Evolutionary conservation across 1,140 invertebrate species (phyloP).

Genomic region (Lordiphosa clarofinis): DNA sequence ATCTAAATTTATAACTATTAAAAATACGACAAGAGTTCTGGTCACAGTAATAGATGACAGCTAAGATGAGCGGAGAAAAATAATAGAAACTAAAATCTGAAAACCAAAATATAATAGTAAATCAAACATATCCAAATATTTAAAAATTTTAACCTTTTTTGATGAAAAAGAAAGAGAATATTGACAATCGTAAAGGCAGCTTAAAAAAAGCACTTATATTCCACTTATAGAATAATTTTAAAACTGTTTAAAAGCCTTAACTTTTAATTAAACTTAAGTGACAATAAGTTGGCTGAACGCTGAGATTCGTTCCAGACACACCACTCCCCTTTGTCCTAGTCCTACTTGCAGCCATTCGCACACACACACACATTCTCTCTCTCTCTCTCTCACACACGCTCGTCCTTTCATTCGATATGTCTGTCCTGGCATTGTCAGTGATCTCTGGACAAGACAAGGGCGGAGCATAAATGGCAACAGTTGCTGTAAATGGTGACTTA

Average conservation of each 20-base stretch:
- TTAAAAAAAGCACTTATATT: slow-evolving; percentile 6
- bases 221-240: slow-evolving; percentile 33
- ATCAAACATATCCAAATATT: no score
- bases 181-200: no score
- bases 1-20: no score
- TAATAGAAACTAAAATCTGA: no score
- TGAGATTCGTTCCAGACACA: slow-evolving; percentile 32
- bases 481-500: slow-evolving; percentile 73
- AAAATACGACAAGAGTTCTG: no score
- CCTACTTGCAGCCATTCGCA: neutral
- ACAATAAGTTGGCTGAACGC: slow-evolving; percentile 33
- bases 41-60: no score
- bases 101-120: no score
- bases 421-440: slow-evolving; percentile 57
- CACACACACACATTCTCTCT: slow-evolving; percentile 1
- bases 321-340: slow-evolving; percentile 8
- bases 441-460: slow-evolving; percentile 51
- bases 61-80: no score
- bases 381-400: neutral
- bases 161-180: no score
- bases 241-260: slow-evolving; percentile 32
- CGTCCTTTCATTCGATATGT: neutral
- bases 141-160: no score
- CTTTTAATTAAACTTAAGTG: slow-evolving; percentile 41
- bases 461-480: slow-evolving; percentile 76